Base-by-base conservation (phyloP, 2,113 vertebrate species). In the Polypterus senegalus region DNA sequence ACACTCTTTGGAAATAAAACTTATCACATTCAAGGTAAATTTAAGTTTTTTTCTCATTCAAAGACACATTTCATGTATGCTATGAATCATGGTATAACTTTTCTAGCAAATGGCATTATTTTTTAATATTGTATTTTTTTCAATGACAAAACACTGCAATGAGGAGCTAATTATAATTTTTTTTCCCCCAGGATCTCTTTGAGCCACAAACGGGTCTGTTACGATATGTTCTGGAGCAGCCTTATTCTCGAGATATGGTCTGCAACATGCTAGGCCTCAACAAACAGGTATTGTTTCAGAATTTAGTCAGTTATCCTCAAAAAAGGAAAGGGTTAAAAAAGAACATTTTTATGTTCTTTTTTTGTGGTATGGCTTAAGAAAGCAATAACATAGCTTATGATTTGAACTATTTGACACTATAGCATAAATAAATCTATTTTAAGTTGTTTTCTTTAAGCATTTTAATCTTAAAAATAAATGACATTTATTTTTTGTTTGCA, bases 201-300 rank as follows among this genome's bases (percentile, higher is more conserved):
- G 95, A 99, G 75, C 96, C 95, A 2, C 95, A 99, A 85, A 97
- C 94, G 52, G 93, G 88, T 66, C 79, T 99, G 72, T 83, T 99
- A 79, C 89, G 95, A 75, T 99, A 99, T 54, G 95, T 98, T 66
- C 80, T 99, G 78, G 96, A 99, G 65, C 96, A 99, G 67, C 96
- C 96, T 43, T 98, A 98, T 79, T 98, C 95, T 61, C 89, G 96
- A 79, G 95, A 99, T 81, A 97, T 99, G 95, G 94, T 98, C 82
- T 99, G 95, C 92, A 99, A 98, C 90, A 99, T 99, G 94, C 86
- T 99, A 74, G 96, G 95, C 77, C 93, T 98, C 79, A 99, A 97
- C 81, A 99, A 98, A 78, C 94, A 97, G 96, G 96, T 98, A 93
- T 79, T 84, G 74, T 84, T 74, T 75, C 68, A 71, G 67, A 60